Conservation (phyloP, 2,888 invertebrate species). For the Thymelicus acteon region DNA sequence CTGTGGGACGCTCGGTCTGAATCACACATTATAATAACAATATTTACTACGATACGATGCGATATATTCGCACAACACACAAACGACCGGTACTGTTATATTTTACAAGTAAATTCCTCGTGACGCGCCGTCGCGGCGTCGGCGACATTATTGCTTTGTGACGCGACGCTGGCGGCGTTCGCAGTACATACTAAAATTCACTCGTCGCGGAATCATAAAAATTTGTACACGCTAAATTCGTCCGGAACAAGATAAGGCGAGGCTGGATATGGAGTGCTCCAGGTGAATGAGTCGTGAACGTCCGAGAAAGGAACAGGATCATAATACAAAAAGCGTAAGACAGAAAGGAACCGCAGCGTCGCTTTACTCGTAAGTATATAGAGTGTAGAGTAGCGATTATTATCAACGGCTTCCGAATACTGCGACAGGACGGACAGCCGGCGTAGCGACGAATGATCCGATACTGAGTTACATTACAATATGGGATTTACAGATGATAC, state of each 20-base stretch:
- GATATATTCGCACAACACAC: conserved; percentile 28
- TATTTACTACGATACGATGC: conserved; percentile 20
- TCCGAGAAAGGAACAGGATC: neutral
- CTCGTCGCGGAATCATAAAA: conserved; percentile 7
- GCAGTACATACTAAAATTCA: neutral
- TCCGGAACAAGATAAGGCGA: conserved; percentile 29
- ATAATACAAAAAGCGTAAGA: conserved; percentile 7
- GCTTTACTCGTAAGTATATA: conserved; percentile 1
- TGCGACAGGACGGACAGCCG: conserved; percentile 27
- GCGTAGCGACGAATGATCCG: conserved; percentile 15
- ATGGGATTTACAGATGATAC: too few species aligned
- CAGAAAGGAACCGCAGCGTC: neutral
- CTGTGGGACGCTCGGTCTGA: conserved; percentile 11
- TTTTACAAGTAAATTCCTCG: conserved; percentile 1
- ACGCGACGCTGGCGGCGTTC: neutral
- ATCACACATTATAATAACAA: conserved; percentile 10
- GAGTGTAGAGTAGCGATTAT: conserved; percentile 10
- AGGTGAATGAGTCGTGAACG: neutral
- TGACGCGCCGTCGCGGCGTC: neutral
- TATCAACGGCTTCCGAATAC: conserved; percentile 11
- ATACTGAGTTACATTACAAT: conserved; percentile 16
- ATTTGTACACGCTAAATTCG: conserved; percentile 6
- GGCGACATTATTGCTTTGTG: conserved; percentile 15
- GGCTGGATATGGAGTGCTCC: conserved; percentile 17
- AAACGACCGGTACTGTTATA: conserved; percentile 12